Conservation (phyloP, 1,140 invertebrate genomes). For the Sycophila sp. region DNA sequence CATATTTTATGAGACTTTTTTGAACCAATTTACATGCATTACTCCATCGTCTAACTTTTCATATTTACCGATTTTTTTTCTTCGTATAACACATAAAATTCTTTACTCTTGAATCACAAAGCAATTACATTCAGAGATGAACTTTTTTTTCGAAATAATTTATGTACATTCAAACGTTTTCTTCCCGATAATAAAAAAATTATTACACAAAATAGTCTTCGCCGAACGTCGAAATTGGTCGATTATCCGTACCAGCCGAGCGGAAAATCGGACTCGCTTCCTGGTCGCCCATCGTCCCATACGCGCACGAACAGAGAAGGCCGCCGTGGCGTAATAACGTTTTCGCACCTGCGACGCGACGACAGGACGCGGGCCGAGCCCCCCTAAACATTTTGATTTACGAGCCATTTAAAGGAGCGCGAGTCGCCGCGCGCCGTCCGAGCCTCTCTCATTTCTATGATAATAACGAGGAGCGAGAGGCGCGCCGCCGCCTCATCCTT, state of each 20-base stretch:
- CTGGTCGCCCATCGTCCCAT: not conserved
- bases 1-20: too few species aligned
- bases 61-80: too few species aligned
- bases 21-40: too few species aligned
- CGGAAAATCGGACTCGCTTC: not conserved
- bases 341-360: constrained; percentile 50
- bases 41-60: too few species aligned
- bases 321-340: constrained; percentile 21
- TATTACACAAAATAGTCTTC: too few species aligned
- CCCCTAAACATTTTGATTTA: constrained; percentile 55
- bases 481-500: not conserved
- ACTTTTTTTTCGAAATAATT: too few species aligned
- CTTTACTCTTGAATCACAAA: too few species aligned
- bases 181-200: too few species aligned
- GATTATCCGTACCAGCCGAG: not conserved
- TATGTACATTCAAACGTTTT: too few species aligned
- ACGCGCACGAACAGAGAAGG: not conserved
- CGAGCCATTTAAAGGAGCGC: constrained; percentile 49
- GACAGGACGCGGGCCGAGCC: constrained; percentile 39
- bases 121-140: too few species aligned
- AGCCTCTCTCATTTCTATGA: constrained; percentile 50
- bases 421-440: constrained; percentile 46
- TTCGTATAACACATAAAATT: too few species aligned
- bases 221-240: too few species aligned
- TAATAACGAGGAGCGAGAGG: constrained; percentile 44